Evolutionary conservation across 2,113 vertebrate species (phyloP).

Genomic region (Gracilinanus agilis): DNA sequence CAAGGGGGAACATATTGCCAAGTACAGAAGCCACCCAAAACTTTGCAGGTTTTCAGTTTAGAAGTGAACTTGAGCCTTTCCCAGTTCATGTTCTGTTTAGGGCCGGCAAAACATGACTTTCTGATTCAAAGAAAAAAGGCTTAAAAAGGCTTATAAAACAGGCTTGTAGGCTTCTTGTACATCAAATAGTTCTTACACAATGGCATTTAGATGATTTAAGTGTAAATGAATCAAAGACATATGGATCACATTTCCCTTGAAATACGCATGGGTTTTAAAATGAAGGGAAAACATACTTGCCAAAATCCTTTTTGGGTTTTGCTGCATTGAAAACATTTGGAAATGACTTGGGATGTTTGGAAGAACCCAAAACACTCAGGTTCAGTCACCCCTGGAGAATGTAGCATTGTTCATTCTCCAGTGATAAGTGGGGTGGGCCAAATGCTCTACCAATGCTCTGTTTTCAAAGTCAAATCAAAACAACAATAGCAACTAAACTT

Average conservation of each 20-base stretch:
- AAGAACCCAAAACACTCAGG: slow-evolving; percentile 76
- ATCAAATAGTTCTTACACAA: slow-evolving; percentile 83
- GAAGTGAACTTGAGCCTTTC: slow-evolving; percentile 82
- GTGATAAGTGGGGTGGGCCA: slow-evolving; percentile 58
- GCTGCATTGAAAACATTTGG: slow-evolving; percentile 81
- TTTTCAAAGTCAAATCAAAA: slow-evolving; percentile 64
- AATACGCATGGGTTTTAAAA: slow-evolving; percentile 82
- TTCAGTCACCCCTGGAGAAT: slow-evolving; percentile 76
- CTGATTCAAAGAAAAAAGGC: slow-evolving; percentile 82
- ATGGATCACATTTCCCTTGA: slow-evolving; percentile 83
- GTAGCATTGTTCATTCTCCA: slow-evolving; percentile 76
- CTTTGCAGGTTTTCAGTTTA: slow-evolving; percentile 82
- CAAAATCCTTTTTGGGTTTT: slow-evolving; percentile 81
- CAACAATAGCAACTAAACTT: slow-evolving; percentile 55
- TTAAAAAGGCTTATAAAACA: slow-evolving; percentile 83
- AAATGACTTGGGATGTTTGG: slow-evolving; percentile 81
- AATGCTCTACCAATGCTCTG: neutral
- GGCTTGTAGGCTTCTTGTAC: slow-evolving; percentile 81
- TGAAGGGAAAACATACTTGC: slow-evolving; percentile 80
- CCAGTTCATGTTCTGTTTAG: slow-evolving; percentile 82
- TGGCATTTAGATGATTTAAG: slow-evolving; percentile 84
- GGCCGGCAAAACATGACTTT: slow-evolving; percentile 83
- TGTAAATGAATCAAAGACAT: slow-evolving; percentile 84
- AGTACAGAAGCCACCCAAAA: slow-evolving; percentile 82
- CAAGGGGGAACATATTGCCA: slow-evolving; percentile 81